Base-by-base conservation (phyloP, 1,140 invertebrate genomes). In the Mya arenaria region DNA sequence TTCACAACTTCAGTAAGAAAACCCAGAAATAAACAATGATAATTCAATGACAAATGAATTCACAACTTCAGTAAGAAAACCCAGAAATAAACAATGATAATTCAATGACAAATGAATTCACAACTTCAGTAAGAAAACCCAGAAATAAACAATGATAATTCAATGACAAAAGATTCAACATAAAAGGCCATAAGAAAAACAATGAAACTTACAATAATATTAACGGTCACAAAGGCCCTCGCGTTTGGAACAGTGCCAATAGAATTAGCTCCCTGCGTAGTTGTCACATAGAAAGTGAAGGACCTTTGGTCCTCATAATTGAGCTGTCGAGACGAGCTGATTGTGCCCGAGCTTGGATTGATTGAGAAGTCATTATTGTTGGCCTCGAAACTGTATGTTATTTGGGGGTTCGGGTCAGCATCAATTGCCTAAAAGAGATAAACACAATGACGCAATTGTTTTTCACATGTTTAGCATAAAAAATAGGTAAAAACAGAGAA, bases 201-300 rank as follows among this genome's bases (percentile, higher is more conserved):
- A 56, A 25, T 28, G 25, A 13, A 52, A 84, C 87, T 84, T 77
- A 89, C 88, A 58, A 86, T 10, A 8, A 89, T 85, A 25, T 41
- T 80, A 10, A 88, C 79, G 32, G 41, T 63, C 6, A 89, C 82
- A 23, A 63, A 69, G 3, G 88, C 85, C 13, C 30, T 15, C 23
- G 37, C 48, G 63, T 52, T 56, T 13, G 30, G 62, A 60, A 72
- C 56, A 17, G 74, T 44, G 1, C 44, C 5, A 23, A n/a, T 56
- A 15, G 55, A 60, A 37, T 74, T 82, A 36, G 28, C 15, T 5
- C 88, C 88, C 74, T 88, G 82, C 13, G 32, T 71, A n/a, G 88
- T 89, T n/a, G 88, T 88, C 5, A 88, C 87, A 36, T 66, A 69
- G 34, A 89, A 87, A 13, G 80, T 55, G 62, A 87, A 88, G 13